Evolutionary conservation across 2,113 vertebrate species (phyloP), one percentile per base, ranked within the genome.

Genomic region (Apodemus sylvaticus): DNA sequence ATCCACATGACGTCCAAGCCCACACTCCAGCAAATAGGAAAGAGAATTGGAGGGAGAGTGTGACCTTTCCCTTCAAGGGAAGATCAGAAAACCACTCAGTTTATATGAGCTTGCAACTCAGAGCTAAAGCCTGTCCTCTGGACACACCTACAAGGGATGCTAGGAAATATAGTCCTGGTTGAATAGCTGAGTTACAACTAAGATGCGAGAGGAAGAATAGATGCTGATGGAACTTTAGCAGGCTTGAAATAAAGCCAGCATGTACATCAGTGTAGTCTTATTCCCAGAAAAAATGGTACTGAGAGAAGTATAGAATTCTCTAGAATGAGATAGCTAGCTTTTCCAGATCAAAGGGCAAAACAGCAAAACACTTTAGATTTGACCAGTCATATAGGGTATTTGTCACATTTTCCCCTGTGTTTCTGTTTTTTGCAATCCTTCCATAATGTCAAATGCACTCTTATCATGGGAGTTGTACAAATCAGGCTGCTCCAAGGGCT

Each of bases 281-380:
- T 86, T 91, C 12, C 12, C 85, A 68, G 71, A 92, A 85, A 20
- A 20, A 13, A 60, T 17, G 89, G 24, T 39, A 22, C 55, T 85
- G 77, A 82, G 79, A 90, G 64, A 94, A 87, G 42, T 68, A 62
- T 20, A 89, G 20, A 48, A 79, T 73, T 62, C 90, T 94, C 34
- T 95, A 88, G 53, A 94, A 78, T 5, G 19, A 89, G 68, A 58
- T 79, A 81, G 55, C 10, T 86, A 92, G 24, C 31, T 88, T 90
- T 92, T 92, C 78, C 76, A 87, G 76, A 96, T 34, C 64, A 94
- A 94, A 97, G 48, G 39, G 17, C 16, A 68, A 78, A 90, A 74
- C 9, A 77, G 53, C 74, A 94, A 94, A 94, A 71, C 79, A 95
- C 62, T 82, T 92, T 87, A 90, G 64, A 76, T 64, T 7, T 91